Evolutionary conservation across 1,140 invertebrate genomes (phyloP), one percentile per base, ranked within the genome.

Genomic region (Sipha flava): DNA sequence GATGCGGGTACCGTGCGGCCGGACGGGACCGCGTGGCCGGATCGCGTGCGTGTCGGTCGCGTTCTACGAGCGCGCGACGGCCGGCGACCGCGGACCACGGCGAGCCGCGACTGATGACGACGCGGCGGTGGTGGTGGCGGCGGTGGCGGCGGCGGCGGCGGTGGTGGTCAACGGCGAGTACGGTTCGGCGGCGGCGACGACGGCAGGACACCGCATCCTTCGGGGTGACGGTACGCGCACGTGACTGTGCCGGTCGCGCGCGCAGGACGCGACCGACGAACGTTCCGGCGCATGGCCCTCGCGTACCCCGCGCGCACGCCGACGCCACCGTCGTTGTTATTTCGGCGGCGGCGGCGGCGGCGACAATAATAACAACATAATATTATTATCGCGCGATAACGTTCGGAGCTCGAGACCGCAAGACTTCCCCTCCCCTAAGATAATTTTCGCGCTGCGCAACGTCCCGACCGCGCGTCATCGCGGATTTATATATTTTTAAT

Each of bases 231-330:
- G n/a, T n/a, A 23, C 59, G 43, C 73, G 21, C 73, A 77, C 73
- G 73, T 77, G 73, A 77, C 73, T 77, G 73, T 77, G 21, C 18
- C 21, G 34, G n/a, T 12, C 29, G 21, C 73, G n/a, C 29, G 21
- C 73, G 52, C 66, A 70, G 66, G 66, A 70, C 31, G 66, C 52
- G 52, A 29, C 52, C 73, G 73, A 5, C 31, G 21, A 43, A 77
- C 52, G 52, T 52, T 73, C 43, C 31, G 49, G 73, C 73, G 73
- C 73, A 77, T 77, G 73, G 52, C 52, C 37, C 40, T 47, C 43
- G 43, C 43, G 26, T 23, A 45, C 66, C 37, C 37, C n/a, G n/a
- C 57, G 57, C 16, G n/a, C 4, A 43, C 37, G 21, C 23, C 34
- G 37, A 23, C 64, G 37, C 0, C 62, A 26, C 62, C 62, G 12